Percentiles rank a stretch among this genome's conserved stretches.
Evolutionary conservation across 2,888 invertebrate genomes (phyloP).

Genomic region (Dicyrtoma fusca): DNA sequence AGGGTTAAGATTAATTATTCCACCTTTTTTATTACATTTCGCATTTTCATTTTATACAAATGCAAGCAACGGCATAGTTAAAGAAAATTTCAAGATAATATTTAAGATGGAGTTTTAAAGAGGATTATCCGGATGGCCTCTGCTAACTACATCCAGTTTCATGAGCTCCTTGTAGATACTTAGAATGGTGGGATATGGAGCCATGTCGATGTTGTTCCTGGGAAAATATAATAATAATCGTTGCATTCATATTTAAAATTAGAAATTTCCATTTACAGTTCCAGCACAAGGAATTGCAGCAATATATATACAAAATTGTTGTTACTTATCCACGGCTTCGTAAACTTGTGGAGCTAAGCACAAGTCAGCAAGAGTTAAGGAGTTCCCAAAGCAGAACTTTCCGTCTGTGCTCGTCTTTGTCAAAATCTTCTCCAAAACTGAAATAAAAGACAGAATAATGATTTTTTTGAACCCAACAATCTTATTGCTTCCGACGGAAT

Average conservation of each 20-base stretch:
- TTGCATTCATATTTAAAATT: too few relatives aligned
- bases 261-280: too few relatives aligned
- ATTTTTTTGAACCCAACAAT: too few relatives aligned
- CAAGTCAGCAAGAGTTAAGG: constrained; percentile 91
- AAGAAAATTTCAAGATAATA: too few relatives aligned
- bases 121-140: constrained; percentile 28
- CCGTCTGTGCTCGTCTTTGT: constrained; percentile 73
- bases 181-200: constrained; percentile 84
- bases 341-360: constrained; percentile 94
- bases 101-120: too few relatives aligned
- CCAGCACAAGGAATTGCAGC: too few relatives aligned
- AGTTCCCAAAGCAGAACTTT: constrained; percentile 91
- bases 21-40: too few relatives aligned
- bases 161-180: constrained; percentile 82
- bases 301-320: not conserved
- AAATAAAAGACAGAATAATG: constrained; percentile 58
- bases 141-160: constrained; percentile 30
- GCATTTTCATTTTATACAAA: too few relatives aligned
- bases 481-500: not conserved
- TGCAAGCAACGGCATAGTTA: too few relatives aligned
- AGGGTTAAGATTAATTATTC: too few relatives aligned
- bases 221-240: constrained; percentile 41
- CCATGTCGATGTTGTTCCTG: constrained; percentile 89
- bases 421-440: constrained; percentile 83
- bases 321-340: constrained; percentile 67